Evolutionary conservation across 1,140 invertebrate genomes (phyloP), one percentile per base, ranked within the genome.

Genomic region (Callitettix versicolor): DNA sequence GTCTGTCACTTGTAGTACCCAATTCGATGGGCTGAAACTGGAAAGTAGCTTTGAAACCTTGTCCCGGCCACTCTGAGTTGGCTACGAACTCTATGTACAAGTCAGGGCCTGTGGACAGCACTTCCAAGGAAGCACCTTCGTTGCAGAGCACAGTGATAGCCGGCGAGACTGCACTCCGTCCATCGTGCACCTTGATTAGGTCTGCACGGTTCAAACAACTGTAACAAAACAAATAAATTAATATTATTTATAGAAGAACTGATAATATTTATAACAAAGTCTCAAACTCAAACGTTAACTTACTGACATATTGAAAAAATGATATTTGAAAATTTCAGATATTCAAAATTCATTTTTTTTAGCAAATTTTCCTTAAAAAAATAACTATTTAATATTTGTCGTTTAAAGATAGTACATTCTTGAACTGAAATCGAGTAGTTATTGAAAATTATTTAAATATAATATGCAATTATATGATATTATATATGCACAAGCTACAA

Each of bases 41-140:
- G 68, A 82, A 91, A 63, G 76, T 84, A 26, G 86, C 88, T 66
- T 87, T 86, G 71, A 93, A 92, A 34, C 89, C 88, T 64, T 88
- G 85, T 21, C 86, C 84, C 0, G 87, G 88, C 62, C 75, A 79
- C 62, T 87, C 81, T 1, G 85, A 88, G 65, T 88, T 86, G 15
- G 85, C 81, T 36, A 87, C 80, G 65, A 92, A 92, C 66, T 91
- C 85, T 24, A 92, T 76, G 62, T 83, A 79, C 21, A 92, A 74
- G 64, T 89, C 80, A 15, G 84, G 75, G 18, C 86, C 85, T 14
- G 83, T 88, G 36, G 88, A 91, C 38, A 90, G 73, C 14, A 92
- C 76, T 67, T 89, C 86, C 12, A 84, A 76, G 68, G 85, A 80
- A 64, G 77, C 75, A 54, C 78, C 78, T 66, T 84, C 78, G 69